Conservation (phyloP, 2,888 invertebrate genomes). For the Meliscaeva auricollis region DNA sequence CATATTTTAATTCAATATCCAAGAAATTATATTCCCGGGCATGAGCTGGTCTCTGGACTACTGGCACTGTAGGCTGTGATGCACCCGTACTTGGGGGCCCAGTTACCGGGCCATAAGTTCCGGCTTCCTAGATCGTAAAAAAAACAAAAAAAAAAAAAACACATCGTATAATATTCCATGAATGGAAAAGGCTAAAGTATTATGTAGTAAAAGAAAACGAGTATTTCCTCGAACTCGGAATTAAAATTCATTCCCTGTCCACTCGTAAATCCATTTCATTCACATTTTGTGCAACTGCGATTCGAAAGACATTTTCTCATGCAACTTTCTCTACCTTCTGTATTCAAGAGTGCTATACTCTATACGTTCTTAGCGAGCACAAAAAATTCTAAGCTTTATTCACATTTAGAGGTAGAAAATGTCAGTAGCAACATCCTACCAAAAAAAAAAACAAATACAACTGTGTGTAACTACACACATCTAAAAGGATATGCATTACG, state of each 20-base stretch:
- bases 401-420: conserved; percentile 15
- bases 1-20: conserved; percentile 97
- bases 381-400: background rate
- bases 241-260: conserved; percentile 16
- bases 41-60: conserved; percentile 86
- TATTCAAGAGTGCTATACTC: conserved; percentile 5
- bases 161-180: conserved; percentile 8
- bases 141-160: conserved; percentile 45
- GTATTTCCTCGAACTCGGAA: background rate
- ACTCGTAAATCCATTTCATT: background rate
- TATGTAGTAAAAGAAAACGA: background rate
- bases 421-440: background rate
- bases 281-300: conserved; percentile 15
- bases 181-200: background rate
- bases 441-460: conserved; percentile 1
- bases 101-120: conserved; percentile 82
- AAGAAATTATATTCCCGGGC: conserved; percentile 94
- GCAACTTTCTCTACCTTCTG: background rate
- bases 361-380: background rate
- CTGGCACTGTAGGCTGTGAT: conserved; percentile 83
- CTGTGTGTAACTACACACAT: background rate
- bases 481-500: conserved; percentile 18
- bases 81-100: conserved; percentile 84
- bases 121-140: conserved; percentile 80
- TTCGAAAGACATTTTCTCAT: background rate